Conservation (phyloP, 2,113 vertebrate genomes). For the Myrmecophaga tridactyla region DNA sequence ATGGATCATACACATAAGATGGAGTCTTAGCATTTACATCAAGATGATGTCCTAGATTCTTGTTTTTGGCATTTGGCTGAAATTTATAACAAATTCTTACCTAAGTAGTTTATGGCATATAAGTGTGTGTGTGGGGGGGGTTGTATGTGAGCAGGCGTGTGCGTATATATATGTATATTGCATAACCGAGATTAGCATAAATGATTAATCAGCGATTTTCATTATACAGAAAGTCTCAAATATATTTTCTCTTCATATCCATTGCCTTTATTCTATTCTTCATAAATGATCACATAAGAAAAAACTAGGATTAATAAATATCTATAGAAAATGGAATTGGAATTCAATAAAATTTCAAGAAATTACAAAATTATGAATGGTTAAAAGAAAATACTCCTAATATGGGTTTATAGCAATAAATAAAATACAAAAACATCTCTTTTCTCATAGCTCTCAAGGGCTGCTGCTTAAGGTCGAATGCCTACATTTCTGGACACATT, state of each 20-base stretch:
- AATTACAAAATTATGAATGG: background rate
- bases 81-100: background rate
- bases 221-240: background rate
- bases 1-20: background rate
- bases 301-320: slow-evolving; percentile 55
- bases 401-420: slow-evolving; percentile 61
- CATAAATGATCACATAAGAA: slow-evolving; percentile 13
- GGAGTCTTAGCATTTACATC: background rate
- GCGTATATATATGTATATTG: background rate
- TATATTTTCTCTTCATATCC: background rate
- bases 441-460: slow-evolving; percentile 42
- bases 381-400: slow-evolving; percentile 53
- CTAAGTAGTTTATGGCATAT: background rate
- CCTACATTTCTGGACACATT: slow-evolving; percentile 58
- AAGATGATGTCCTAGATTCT: background rate
- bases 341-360: slow-evolving; percentile 46
- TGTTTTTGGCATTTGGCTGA: background rate
- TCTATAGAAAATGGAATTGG: background rate
- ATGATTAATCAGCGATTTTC: slow-evolving; percentile 32
- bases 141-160: background rate
- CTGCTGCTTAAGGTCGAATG: slow-evolving; percentile 46
- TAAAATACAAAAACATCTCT: slow-evolving; percentile 50
- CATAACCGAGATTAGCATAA: background rate
- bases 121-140: background rate
- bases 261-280: slow-evolving; percentile 4